phyloP scores from a whole-genome alignment of 2,888 invertebrate genomes.

The Theodoxus fluviatilis region DNA sequence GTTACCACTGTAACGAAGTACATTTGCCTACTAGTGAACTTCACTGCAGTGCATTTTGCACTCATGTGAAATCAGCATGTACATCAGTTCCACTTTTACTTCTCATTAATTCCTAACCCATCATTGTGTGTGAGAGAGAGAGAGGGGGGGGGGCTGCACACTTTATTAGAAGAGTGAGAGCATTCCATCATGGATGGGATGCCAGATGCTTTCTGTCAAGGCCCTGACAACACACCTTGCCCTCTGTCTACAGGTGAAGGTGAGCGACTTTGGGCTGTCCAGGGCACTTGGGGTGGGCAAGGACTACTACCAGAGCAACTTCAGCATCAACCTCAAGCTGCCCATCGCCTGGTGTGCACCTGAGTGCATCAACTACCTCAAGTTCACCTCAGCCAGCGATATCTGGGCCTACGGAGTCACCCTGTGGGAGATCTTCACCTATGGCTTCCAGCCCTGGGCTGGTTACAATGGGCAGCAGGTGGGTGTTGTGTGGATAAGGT shows the following conservation, averaged over 20 bases:
- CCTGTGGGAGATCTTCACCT: slow-evolving; percentile 99
- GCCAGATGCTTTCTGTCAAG: background rate
- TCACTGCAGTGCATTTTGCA: no score
- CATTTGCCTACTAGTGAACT: no score
- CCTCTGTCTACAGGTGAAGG: slow-evolving; percentile 75
- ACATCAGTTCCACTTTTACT: no score
- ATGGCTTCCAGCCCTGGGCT: slow-evolving; percentile 95
- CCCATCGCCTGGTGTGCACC: slow-evolving; percentile 99
- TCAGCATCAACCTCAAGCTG: slow-evolving; percentile 93
- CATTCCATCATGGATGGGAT: no score
- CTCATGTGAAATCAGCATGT: no score
- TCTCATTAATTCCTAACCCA: no score
- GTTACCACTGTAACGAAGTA: no score
- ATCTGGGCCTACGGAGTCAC: slow-evolving; percentile 98
- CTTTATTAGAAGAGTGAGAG: no score
- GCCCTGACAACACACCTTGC: background rate
- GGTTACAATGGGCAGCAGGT: slow-evolving; percentile 62
- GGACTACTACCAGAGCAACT: slow-evolving; percentile 98
- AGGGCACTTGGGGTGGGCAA: slow-evolving; percentile 95
- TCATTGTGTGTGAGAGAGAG: no score
- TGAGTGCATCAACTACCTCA: slow-evolving; percentile 93
- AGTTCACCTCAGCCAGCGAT: slow-evolving; percentile 95
- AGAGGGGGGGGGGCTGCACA: no score
- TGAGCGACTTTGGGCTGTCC: slow-evolving; percentile 96
- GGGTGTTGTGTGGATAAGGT: no score